phyloP scores from a whole-genome alignment of 2,113 vertebrate genomes.

The Sula dactylatra region DNA sequence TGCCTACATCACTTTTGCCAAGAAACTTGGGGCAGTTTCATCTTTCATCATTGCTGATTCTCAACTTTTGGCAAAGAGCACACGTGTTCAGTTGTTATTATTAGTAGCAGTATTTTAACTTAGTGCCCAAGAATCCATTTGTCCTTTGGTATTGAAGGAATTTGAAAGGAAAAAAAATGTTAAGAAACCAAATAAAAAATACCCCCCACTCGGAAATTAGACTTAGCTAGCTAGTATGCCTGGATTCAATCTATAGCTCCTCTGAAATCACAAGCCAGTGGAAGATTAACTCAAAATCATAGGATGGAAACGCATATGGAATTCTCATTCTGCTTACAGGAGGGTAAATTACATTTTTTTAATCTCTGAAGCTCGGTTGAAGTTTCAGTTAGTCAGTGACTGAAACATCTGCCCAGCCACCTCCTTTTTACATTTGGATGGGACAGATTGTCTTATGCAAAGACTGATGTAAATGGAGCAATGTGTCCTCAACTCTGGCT shows the following conservation, averaged over 20 bases:
- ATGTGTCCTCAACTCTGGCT: background rate
- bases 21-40: constrained; percentile 20
- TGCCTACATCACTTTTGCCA: constrained; percentile 29
- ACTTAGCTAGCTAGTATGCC: background rate
- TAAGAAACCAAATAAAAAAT: background rate
- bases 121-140: background rate
- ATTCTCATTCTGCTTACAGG: constrained; percentile 3
- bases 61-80: background rate
- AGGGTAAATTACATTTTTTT: background rate
- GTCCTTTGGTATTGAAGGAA: background rate
- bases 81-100: background rate
- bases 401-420: background rate
- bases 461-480: no score
- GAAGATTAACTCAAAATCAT: constrained; percentile 17
- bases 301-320: background rate
- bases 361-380: background rate
- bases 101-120: constrained; percentile 3
- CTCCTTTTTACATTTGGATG: background rate
- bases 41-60: constrained; percentile 11
- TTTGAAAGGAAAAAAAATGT: background rate
- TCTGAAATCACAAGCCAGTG: constrained; percentile 20
- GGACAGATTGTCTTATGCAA: no score
- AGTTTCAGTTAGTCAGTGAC: background rate
- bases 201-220: background rate
- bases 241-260: constrained; percentile 28